Evolutionary conservation across 2,888 invertebrate species (phyloP).

Genomic region (Odontothrips loti): DNA sequence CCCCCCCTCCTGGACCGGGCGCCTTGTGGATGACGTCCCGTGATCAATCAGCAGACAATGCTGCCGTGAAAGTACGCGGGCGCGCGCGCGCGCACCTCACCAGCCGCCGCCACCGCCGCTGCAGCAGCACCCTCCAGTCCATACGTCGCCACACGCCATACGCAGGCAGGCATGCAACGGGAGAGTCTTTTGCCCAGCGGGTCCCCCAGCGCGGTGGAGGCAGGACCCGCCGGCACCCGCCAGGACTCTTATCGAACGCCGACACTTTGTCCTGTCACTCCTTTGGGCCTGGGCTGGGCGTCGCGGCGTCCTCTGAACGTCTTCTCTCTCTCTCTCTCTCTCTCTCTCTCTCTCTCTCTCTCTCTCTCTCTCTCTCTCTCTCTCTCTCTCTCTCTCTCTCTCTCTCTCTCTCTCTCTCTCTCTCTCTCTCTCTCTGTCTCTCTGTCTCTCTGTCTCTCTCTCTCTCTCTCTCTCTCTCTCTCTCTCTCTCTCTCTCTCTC

Average conservation of each 20-base stretch:
- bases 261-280: conserved; percentile 26
- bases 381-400: no score
- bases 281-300: background rate
- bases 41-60: conserved; percentile 26
- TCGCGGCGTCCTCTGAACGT: background rate
- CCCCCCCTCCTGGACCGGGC: background rate
- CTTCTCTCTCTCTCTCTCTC: no score
- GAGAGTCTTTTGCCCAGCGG: background rate
- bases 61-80: conserved; percentile 13
- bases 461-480: no score
- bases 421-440: no score
- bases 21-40: conserved; percentile 15
- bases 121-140: background rate
- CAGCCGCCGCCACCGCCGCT: background rate
- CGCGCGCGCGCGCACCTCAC: background rate
- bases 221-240: background rate
- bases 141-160: no score
- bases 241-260: background rate
- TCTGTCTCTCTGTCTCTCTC: no score
- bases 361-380: no score
- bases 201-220: background rate
- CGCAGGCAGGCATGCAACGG: no score
- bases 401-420: no score
- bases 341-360: no score
- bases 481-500: no score